A percentile compares a stretch with the other conserved stretches of the same genome.
Conservation (phyloP, 2,888 invertebrate species). For the Hanleya hanleyi region DNA sequence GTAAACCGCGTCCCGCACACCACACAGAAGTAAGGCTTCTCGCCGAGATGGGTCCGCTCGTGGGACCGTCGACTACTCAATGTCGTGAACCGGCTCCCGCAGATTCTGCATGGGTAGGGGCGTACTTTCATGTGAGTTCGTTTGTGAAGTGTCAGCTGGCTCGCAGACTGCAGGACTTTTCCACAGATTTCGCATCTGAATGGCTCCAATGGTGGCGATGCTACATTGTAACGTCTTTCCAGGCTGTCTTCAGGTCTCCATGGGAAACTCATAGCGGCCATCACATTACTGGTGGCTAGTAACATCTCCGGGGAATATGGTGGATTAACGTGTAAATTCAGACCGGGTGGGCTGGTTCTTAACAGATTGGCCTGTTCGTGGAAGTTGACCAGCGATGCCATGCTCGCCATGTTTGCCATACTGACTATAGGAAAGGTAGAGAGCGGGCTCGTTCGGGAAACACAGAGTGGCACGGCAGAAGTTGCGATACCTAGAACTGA, state of each 20-base stretch:
- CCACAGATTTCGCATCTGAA: slow-evolving; percentile 53
- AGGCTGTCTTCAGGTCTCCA: not conserved
- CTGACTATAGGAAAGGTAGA: not conserved
- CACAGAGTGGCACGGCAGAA: not conserved
- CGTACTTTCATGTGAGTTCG: slow-evolving; percentile 56
- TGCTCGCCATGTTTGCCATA: not conserved
- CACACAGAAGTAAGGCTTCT: slow-evolving; percentile 48
- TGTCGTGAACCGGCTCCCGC: slow-evolving; percentile 55
- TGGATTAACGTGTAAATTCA: not conserved
- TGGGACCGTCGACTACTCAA: slow-evolving; percentile 52
- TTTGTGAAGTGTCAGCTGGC: slow-evolving; percentile 53
- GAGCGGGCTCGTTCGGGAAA: not conserved
- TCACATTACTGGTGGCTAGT: not conserved
- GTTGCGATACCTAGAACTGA: not conserved
- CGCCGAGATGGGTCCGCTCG: slow-evolving; percentile 47
- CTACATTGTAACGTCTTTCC: not conserved
- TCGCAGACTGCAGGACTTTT: slow-evolving; percentile 49
- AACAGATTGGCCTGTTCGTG: not conserved
- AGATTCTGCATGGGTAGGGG: slow-evolving; percentile 59
- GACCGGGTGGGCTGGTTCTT: not conserved
- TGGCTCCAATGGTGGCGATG: not conserved
- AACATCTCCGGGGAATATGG: not conserved
- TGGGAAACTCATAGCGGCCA: not conserved
- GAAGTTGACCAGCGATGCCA: not conserved
- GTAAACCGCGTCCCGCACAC: slow-evolving; percentile 56